Conservation (phyloP, 2,113 vertebrate species). For the Spheniscus mendiculus region DNA sequence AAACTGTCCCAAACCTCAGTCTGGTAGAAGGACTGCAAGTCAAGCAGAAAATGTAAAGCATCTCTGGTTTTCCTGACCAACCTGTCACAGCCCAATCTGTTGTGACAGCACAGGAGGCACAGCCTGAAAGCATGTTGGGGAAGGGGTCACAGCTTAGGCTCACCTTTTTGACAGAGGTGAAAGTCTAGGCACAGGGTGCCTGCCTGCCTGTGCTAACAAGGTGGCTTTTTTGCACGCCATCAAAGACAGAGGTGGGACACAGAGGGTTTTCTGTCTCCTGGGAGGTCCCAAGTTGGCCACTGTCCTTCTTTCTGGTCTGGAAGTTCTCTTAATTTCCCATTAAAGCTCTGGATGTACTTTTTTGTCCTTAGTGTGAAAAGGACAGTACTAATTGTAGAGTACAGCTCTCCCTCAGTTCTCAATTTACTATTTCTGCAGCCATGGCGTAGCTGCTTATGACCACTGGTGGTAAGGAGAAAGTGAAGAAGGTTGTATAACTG, state of each 20-base stretch:
- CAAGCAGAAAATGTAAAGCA: constrained; percentile 40
- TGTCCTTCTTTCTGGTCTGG: not conserved
- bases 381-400: rapidly evolving
- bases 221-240: not conserved
- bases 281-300: not conserved
- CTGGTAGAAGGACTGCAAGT: constrained; percentile 21
- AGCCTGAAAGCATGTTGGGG: not conserved
- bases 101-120: not conserved
- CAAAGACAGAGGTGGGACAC: not conserved
- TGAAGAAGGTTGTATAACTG: not conserved
- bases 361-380: not conserved
- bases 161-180: constrained; percentile 41
- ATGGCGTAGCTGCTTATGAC: rapidly evolving
- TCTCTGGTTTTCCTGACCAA: not conserved
- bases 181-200: not conserved
- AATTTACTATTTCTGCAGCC: not conserved
- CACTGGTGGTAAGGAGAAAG: not conserved
- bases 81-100: constrained; percentile 35
- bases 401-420: not conserved
- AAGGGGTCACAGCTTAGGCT: not conserved
- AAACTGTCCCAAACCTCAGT: not conserved
- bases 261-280: not conserved
- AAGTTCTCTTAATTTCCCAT: not conserved
- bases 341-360: not conserved
- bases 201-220: not conserved